phyloP scores from a whole-genome alignment of 2,888 invertebrate genomes.

The Elmis aenea region DNA sequence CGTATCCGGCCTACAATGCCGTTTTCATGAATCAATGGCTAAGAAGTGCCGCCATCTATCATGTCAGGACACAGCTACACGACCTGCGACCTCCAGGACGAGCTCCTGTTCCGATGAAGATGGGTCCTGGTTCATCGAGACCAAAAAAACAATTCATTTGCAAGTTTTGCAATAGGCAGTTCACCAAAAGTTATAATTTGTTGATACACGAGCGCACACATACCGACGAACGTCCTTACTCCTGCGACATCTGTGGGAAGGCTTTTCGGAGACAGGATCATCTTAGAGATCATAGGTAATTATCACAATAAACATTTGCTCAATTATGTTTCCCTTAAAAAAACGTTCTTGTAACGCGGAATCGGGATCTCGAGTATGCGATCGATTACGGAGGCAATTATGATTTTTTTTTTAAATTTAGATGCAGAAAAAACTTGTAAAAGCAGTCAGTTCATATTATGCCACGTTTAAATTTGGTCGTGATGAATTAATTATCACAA shows the following conservation, averaged over 20 bases:
- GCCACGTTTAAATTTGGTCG: no score
- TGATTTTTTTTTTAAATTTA: no score
- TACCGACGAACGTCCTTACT: constrained; percentile 93
- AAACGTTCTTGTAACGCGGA: no score
- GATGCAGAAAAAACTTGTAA: no score
- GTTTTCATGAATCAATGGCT: constrained; percentile 71
- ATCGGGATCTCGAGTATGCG: no score
- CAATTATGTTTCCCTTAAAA: no score
- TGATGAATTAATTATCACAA: no score
- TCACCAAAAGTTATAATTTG: constrained; percentile 97
- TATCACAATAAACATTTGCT: constrained; percentile 19
- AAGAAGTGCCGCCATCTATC: constrained; percentile 65
- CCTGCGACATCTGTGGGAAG: constrained; percentile 94
- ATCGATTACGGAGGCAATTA: no score
- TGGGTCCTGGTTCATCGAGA: constrained; percentile 52
- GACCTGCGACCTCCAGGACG: constrained; percentile 40
- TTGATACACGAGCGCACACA: constrained; percentile 96
- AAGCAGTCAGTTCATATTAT: no score
- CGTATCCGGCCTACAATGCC: constrained; percentile 42
- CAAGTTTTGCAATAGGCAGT: constrained; percentile 94
- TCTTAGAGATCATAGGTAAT: constrained; percentile 81
- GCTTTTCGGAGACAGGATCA: constrained; percentile 94
- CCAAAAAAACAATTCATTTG: constrained; percentile 91
- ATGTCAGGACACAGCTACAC: constrained; percentile 41
- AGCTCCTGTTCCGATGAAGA: constrained; percentile 47